phyloP scores from a whole-genome alignment of 1,140 invertebrate species.

The Arion vulgaris region DNA sequence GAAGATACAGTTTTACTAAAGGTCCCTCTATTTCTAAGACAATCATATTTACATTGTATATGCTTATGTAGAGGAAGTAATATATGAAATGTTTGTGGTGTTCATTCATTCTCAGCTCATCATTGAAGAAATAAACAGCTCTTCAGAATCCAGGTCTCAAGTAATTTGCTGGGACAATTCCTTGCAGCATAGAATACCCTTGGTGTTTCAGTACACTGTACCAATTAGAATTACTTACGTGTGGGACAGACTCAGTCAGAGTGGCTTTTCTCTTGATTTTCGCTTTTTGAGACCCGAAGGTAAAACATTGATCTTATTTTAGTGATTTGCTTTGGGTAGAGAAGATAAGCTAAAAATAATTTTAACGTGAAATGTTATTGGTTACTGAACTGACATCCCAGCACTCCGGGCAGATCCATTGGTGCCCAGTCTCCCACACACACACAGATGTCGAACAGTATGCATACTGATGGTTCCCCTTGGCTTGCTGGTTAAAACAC shows the following conservation, averaged over 20 bases:
- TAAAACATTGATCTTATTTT: neutral
- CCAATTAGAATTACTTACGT: slow-evolving; percentile 3
- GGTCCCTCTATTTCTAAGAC: too few species aligned
- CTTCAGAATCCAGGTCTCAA: neutral
- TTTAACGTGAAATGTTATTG: neutral
- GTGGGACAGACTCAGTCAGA: neutral
- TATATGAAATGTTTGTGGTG: neutral
- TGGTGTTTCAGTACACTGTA: slow-evolving; percentile 2
- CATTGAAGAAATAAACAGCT: slow-evolving; percentile 5
- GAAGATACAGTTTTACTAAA: too few species aligned
- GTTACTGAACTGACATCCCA: too few species aligned
- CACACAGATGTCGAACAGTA: too few species aligned
- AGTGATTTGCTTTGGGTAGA: neutral
- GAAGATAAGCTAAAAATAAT: neutral
- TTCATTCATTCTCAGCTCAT: slow-evolving; percentile 1
- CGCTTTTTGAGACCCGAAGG: neutral
- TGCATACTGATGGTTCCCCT: too few species aligned
- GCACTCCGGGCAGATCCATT: too few species aligned
- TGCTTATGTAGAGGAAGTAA: too few species aligned
- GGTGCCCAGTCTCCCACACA: too few species aligned
- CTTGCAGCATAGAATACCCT: slow-evolving; percentile 8
- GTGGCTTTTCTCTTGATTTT: slow-evolving; percentile 8
- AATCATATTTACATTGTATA: too few species aligned
- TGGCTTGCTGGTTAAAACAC: too few species aligned
- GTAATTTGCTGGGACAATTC: slow-evolving; percentile 6